Conservation (phyloP, 2,797 vertebrate genomes). For the Rallus crepitans region DNA sequence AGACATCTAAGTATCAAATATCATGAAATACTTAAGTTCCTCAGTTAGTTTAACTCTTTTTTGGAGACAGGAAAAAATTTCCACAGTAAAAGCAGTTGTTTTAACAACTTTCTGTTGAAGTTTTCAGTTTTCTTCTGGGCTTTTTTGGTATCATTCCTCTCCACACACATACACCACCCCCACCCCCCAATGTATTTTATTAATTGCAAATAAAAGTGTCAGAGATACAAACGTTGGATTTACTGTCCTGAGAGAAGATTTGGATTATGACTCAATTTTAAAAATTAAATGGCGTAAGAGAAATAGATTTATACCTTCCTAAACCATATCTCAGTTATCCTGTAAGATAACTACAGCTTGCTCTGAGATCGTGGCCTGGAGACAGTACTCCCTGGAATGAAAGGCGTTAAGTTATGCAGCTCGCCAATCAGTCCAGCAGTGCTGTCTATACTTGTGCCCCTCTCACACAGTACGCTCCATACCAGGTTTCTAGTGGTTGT, state of each 20-base stretch:
- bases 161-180: too few relatives aligned
- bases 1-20: not conserved
- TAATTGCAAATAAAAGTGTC: not conserved
- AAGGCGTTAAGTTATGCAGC: not conserved
- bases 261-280: not conserved
- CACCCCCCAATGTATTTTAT: not conserved
- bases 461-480: rapidly evolving
- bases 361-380: not conserved
- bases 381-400: not conserved
- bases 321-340: not conserved
- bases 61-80: not conserved
- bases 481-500: not conserved
- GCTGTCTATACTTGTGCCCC: not conserved
- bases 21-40: not conserved
- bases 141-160: not conserved
- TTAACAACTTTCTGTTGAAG: not conserved
- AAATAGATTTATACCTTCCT: not conserved
- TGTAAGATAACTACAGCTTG: not conserved
- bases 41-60: not conserved
- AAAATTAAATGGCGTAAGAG: not conserved
- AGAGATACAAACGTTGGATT: not conserved
- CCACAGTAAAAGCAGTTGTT: not conserved
- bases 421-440: not conserved
- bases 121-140: not conserved
- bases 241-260: not conserved